Conservation (phyloP, 1,140 invertebrate genomes). For the Hycleus cichorii region DNA sequence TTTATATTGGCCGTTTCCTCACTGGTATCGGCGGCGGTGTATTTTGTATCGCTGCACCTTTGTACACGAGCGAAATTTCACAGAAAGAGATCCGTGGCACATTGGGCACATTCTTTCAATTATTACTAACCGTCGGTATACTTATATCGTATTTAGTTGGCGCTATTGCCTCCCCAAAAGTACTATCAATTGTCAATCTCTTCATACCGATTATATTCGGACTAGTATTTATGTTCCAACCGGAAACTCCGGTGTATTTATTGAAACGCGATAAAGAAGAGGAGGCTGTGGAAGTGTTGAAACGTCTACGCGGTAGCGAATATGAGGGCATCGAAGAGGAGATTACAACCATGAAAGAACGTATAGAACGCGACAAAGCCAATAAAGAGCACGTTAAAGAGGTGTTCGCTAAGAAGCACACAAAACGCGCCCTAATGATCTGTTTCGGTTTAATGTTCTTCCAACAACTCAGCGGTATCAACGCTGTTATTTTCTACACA, state of each 20-base stretch:
- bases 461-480: conserved; percentile 57
- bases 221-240: conserved; percentile 55
- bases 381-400: conserved; percentile 37
- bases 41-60: conserved; percentile 56
- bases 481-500: conserved; percentile 58
- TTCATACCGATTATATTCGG: conserved; percentile 54
- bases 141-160: conserved; percentile 51
- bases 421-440: conserved; percentile 47
- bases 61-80: conserved; percentile 68
- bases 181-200: conserved; percentile 51
- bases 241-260: conserved; percentile 57
- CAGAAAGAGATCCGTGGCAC: conserved; percentile 60
- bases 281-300: conserved; percentile 56
- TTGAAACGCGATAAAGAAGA: conserved; percentile 50
- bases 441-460: conserved; percentile 58
- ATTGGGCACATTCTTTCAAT: conserved; percentile 61
- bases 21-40: conserved; percentile 56
- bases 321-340: conserved; percentile 54
- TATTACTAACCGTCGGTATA: conserved; percentile 58
- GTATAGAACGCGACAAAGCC: conserved; percentile 33
- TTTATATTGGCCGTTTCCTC: conserved; percentile 60
- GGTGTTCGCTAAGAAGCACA: conserved; percentile 43
- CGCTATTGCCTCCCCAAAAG: conserved; percentile 39
- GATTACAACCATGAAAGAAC: conserved; percentile 41
- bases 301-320: conserved; percentile 59